phyloP scores from a whole-genome alignment of 2,888 invertebrate species.

The Latrodectus elegans region DNA sequence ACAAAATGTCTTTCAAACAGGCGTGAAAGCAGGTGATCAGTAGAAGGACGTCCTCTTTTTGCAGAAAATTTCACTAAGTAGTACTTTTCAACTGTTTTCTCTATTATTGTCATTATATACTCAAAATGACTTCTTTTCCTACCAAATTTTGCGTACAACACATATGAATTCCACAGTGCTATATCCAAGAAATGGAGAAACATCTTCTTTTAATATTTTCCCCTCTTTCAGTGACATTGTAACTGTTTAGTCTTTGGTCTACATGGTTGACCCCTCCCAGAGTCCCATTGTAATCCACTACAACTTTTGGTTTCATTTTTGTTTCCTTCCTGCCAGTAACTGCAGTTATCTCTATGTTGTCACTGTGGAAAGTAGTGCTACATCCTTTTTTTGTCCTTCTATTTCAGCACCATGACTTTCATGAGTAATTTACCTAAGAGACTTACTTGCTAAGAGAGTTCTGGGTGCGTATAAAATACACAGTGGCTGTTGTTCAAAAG shows the following conservation, averaged over 20 bases:
- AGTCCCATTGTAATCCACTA: too few relatives aligned
- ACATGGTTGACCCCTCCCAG: too few relatives aligned
- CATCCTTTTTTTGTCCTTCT: slow-evolving; percentile 48
- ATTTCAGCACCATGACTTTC: slow-evolving; percentile 27
- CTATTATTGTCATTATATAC: not conserved
- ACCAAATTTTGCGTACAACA: slow-evolving; percentile 30
- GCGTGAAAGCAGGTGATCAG: not conserved
- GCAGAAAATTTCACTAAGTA: not conserved
- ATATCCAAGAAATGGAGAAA: slow-evolving; percentile 16
- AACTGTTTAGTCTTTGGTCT: too few relatives aligned
- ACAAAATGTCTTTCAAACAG: slow-evolving; percentile 18
- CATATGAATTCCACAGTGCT: slow-evolving; percentile 38
- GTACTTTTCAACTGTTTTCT: slow-evolving; percentile 8
- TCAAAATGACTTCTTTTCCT: slow-evolving; percentile 4
- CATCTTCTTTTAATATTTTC: not conserved
- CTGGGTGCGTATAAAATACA: too few relatives aligned
- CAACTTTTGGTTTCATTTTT: too few relatives aligned
- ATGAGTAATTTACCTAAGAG: too few relatives aligned
- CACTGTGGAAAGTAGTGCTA: slow-evolving; percentile 26
- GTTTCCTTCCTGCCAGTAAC: too few relatives aligned
- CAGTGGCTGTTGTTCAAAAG: too few relatives aligned
- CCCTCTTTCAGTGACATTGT: slow-evolving; percentile 17
- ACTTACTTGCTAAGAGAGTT: too few relatives aligned
- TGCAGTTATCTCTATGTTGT: too few relatives aligned
- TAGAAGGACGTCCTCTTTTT: not conserved